Evolutionary conservation across 2,888 invertebrate species (phyloP).

Genomic region (Macrophya alboannulata): DNA sequence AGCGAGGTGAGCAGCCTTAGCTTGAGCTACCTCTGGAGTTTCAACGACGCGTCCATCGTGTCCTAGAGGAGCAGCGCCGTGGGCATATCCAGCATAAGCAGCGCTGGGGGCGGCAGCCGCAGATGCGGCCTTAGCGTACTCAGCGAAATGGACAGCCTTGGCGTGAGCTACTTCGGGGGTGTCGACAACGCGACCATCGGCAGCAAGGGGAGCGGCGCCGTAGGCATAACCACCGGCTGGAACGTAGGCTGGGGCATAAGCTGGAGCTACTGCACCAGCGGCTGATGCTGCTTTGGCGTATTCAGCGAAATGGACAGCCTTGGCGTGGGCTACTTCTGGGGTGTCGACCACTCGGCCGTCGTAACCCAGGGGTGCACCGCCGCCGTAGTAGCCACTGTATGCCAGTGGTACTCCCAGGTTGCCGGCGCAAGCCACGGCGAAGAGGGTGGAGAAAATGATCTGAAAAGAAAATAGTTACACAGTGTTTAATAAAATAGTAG

Average conservation of each 20-base stretch:
- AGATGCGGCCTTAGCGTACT: slow-evolving; percentile 58
- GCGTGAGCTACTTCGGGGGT: slow-evolving; percentile 63
- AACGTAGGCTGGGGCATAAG: neutral
- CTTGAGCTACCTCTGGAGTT: slow-evolving; percentile 57
- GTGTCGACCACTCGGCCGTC: slow-evolving; percentile 55
- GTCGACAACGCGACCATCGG: slow-evolving; percentile 61
- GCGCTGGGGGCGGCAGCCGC: slow-evolving; percentile 41
- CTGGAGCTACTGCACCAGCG: neutral
- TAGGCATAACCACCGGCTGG: slow-evolving; percentile 30
- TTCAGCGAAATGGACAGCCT: slow-evolving; percentile 54
- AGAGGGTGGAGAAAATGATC: slow-evolving; percentile 51
- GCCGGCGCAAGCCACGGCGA: slow-evolving; percentile 55
- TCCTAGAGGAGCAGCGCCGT: slow-evolving; percentile 54
- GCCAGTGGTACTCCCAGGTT: slow-evolving; percentile 43
- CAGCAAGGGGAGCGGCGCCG: slow-evolving; percentile 58
- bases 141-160: slow-evolving; percentile 62
- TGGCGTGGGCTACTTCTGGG: slow-evolving; percentile 55
- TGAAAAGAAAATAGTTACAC: slow-evolving; percentile 6
- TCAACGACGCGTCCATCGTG: slow-evolving; percentile 55
- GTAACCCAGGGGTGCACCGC: slow-evolving; percentile 32
- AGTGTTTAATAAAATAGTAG: neutral
- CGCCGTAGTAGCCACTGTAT: slow-evolving; percentile 52
- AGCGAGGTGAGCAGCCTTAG: slow-evolving; percentile 57
- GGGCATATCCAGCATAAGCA: slow-evolving; percentile 42
- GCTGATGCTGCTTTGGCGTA: slow-evolving; percentile 52